Evolutionary conservation across 2,888 invertebrate genomes (phyloP).

Genomic region (Cistogaster globosa): DNA sequence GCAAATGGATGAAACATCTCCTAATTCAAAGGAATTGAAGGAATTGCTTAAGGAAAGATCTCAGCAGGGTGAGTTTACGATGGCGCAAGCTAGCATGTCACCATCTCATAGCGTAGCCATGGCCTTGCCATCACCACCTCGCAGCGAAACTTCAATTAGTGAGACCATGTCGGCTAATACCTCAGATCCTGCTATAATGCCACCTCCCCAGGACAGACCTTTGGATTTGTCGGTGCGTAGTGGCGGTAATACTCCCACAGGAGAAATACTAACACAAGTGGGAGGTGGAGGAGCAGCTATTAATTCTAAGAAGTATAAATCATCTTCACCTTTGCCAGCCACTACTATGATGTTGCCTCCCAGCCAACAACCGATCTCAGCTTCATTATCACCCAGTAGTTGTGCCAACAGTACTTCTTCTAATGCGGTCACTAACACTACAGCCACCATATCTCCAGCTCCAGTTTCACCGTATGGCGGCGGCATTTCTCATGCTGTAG

Average conservation of each 20-base stretch:
- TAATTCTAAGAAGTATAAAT: constrained; percentile 81
- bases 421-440: constrained; percentile 64
- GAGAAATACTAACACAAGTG: constrained; percentile 78
- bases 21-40: constrained; percentile 70
- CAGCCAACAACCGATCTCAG: constrained; percentile 80
- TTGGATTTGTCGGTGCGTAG: constrained; percentile 90
- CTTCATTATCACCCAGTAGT: constrained; percentile 72
- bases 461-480: constrained; percentile 78
- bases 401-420: constrained; percentile 73
- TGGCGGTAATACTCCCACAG: constrained; percentile 70
- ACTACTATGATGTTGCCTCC: constrained; percentile 80
- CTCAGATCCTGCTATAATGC: constrained; percentile 77
- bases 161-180: constrained; percentile 72
- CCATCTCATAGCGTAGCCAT: constrained; percentile 74
- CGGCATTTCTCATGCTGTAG: constrained; percentile 73
- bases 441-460: constrained; percentile 71
- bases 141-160: constrained; percentile 78
- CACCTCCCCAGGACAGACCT: constrained; percentile 91
- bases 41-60: constrained; percentile 66
- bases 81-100: constrained; percentile 45
- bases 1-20: constrained; percentile 77
- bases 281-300: constrained; percentile 78
- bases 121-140: constrained; percentile 79
- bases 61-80: constrained; percentile 58
- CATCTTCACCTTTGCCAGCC: constrained; percentile 76